These are phyloP conservation scores for Colletes gigas DNA, from an alignment of 1,140 invertebrate species.

Conservation along the genomic window DNA sequence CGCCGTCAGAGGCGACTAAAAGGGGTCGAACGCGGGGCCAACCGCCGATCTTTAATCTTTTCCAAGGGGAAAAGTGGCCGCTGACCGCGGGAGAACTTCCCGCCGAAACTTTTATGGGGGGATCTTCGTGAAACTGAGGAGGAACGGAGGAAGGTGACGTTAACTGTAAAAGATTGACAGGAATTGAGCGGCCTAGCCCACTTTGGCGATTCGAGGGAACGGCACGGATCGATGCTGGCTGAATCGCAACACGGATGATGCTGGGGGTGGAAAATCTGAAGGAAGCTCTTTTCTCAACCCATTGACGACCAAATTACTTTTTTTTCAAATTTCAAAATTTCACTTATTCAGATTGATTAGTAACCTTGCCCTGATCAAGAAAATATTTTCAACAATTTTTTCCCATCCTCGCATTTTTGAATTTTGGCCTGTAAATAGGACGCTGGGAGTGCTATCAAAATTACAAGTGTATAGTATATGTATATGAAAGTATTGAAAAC, in stretches of 20 bases:
- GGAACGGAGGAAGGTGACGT: neutral
- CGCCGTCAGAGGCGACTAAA: slow-evolving; percentile 1
- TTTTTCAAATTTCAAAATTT: too few relatives aligned
- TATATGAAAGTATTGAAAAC: too few relatives aligned
- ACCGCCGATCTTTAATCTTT: slow-evolving; percentile 22
- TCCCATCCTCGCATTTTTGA: too few relatives aligned
- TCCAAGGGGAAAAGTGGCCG: neutral
- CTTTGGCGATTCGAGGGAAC: slow-evolving; percentile 11
- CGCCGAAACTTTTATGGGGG: neutral
- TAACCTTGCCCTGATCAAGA: too few relatives aligned
- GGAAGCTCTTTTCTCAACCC: too few relatives aligned
- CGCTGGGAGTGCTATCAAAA: too few relatives aligned
- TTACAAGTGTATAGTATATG: too few relatives aligned
- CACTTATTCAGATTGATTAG: too few relatives aligned
- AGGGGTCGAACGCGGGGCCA: neutral
- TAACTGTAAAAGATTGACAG: slow-evolving; percentile 40
- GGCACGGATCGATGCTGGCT: slow-evolving; percentile 20
- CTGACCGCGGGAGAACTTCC: neutral
- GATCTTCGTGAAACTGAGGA: neutral
- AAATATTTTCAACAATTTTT: too few relatives aligned
- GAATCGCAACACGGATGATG: neutral
- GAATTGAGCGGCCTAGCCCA: slow-evolving; percentile 35
- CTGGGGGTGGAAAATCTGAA: neutral
- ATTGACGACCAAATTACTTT: too few relatives aligned
- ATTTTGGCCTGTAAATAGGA: too few relatives aligned